These are phyloP conservation scores for Euwallacea fornicatus DNA, from an alignment of 1,140 invertebrate species.

Conservation along the genomic window DNA sequence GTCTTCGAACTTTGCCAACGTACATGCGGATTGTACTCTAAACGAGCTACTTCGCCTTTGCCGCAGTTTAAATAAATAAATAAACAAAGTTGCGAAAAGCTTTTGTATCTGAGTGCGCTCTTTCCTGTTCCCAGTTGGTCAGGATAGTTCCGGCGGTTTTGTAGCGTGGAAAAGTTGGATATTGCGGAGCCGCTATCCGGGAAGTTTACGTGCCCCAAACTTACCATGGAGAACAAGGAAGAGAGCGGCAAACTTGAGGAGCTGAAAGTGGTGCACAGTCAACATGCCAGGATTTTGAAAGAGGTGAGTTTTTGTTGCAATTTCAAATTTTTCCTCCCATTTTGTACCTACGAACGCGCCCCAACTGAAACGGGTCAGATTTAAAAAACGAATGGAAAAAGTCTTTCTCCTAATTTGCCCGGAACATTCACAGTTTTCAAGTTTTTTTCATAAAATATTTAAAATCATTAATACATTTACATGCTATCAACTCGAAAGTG, in stretches of 20 bases:
- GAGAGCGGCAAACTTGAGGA: conserved; percentile 11
- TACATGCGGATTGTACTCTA: conserved; percentile 20
- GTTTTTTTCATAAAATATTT: too few species aligned
- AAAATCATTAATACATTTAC: too few species aligned
- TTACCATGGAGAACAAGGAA: conserved; percentile 8
- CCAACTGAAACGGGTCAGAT: too few species aligned
- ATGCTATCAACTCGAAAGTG: too few species aligned
- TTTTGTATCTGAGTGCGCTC: conserved; percentile 1
- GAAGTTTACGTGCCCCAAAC: neutral
- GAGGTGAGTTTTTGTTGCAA: conserved; percentile 18
- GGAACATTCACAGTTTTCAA: too few species aligned
- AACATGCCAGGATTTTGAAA: conserved; percentile 35
- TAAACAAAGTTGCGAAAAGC: conserved; percentile 10
- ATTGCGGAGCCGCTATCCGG: neutral
- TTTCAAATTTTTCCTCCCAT: neutral
- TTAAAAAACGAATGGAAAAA: too few species aligned
- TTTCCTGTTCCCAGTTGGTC: neutral
- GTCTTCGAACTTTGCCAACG: conserved; percentile 26
- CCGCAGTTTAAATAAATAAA: conserved; percentile 15
- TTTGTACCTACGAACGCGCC: neutral
- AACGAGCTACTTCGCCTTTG: neutral
- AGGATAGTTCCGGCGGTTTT: conserved; percentile 1
- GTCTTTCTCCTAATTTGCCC: too few species aligned
- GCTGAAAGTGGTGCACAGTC: conserved; percentile 19
- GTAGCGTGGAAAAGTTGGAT: neutral